Evolutionary conservation across 2,113 vertebrate species (phyloP), one percentile per base, ranked within the genome.

Genomic region (Spilogale gracilis): DNA sequence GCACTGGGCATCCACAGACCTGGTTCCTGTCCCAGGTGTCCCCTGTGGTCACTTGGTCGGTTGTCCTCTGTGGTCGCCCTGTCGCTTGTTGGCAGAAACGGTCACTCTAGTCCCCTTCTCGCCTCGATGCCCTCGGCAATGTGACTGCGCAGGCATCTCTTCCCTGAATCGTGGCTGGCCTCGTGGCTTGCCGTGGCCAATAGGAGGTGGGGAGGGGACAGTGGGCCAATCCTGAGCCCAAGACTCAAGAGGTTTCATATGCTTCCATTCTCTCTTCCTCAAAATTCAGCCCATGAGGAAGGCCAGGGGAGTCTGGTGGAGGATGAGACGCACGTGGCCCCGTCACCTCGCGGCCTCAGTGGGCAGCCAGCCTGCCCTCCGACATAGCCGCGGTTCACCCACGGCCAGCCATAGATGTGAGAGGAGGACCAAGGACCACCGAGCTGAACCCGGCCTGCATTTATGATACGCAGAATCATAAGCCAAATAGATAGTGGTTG

Each of bases 1-100:
- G 52, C 2, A 0, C 61, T n/a, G 48, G 2, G 6, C 38, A 16
- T 12, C 1, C 0, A 45, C 74, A 43, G 9, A 21, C 38, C 3
- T 3, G 50, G 32, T 23, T 58, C 52, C 63, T 67, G 38, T 48
- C 80, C 43, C 10, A 0, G 10, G 60, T 11, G 1, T 54, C 30
- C 45, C 27, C 27, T 25, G 32, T 43, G 25, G 48, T 60, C 17
- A n/a, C 14, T 9, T 54, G 30, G 25, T 60, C 27, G 20, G 32
- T 38, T 38, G 38, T 38, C 38, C 38, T 38, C 38, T 38, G 38
- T 38, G 38, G 38, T 38, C 2, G 38, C 38, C 38, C 38, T 38
- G 38, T 54, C 38, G 60, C 13, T 11, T 54, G 45, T 74, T 30
- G 50, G 58, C 50, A 81, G 63, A 96, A 92, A 30, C 43, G 48